Conservation (phyloP, 2,888 invertebrate genomes). For the Cistogaster globosa region DNA sequence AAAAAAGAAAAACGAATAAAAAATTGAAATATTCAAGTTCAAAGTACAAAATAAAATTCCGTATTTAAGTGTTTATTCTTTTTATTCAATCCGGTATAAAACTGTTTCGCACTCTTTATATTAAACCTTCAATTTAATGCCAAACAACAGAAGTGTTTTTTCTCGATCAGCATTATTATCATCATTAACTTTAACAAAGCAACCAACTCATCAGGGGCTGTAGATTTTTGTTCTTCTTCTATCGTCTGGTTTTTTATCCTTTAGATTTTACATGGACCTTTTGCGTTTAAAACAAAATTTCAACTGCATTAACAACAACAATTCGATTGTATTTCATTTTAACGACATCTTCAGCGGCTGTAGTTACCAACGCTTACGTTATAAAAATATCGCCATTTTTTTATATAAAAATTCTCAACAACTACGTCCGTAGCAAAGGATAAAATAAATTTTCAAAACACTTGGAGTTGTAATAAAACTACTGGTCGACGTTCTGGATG, state of each 20-base stretch:
- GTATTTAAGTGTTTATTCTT: slow-evolving; percentile 10
- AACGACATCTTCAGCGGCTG: slow-evolving; percentile 66
- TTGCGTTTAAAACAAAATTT: slow-evolving; percentile 46
- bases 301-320: slow-evolving; percentile 12
- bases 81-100: slow-evolving; percentile 6
- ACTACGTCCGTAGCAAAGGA: slow-evolving; percentile 77
- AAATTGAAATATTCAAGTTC: slow-evolving; percentile 44
- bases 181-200: slow-evolving; percentile 23
- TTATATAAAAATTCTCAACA: slow-evolving; percentile 7
- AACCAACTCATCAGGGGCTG: background rate
- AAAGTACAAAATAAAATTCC: slow-evolving; percentile 55
- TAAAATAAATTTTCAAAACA: slow-evolving; percentile 82
- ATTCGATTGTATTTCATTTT: slow-evolving; percentile 52
- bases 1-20: slow-evolving; percentile 13
- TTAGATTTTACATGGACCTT: slow-evolving; percentile 62
- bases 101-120: slow-evolving; percentile 25
- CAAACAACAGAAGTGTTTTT: slow-evolving; percentile 26
- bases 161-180: slow-evolving; percentile 24
- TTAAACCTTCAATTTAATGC: slow-evolving; percentile 20
- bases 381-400: background rate
- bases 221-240: slow-evolving; percentile 16
- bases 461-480: slow-evolving; percentile 82
- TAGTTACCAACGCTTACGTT: background rate
- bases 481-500: slow-evolving; percentile 82
- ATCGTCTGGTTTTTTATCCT: background rate